Evolutionary conservation across 2,113 vertebrate genomes (phyloP), one percentile per base, ranked within the genome.

Genomic region (Monarcha castaneiventris): DNA sequence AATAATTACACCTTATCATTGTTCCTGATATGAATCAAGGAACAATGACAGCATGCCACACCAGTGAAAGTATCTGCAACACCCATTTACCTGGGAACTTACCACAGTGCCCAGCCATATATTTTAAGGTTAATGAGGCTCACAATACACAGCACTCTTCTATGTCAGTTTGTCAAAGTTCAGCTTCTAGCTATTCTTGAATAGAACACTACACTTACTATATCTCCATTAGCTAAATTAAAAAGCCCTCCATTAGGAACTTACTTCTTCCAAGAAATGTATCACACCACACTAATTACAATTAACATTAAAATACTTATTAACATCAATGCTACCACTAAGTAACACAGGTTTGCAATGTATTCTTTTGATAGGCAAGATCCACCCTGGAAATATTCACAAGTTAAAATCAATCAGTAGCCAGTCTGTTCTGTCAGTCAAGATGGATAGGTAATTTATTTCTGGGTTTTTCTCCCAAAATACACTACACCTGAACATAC

Each of bases 141-240:
- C 58, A 62, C 16, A 64, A 43, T 19, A 46, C 10, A 55, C 12
- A 90, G 25, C 39, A 72, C 9, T 51, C 41, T 55, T 41, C 41
- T 56, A 63, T 12, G 44, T 27, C 61, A 56, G 5, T 44, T 81
- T 43, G 23, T n/a, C 20, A 2, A 61, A 69, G 39, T 18, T 73
- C 39, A 73, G 12, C 56, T 82, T 96, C 30, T 83, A 92, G 67
- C 35, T 75, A 59, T 41, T 71, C 23, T 20, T 55, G 30, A 55
- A 20, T 2, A 32, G 54, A 32, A 55, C 2, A 2, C 54, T 32
- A 26, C 0, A 0, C 17, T 39, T 83, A 20, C 39, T 63, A 18
- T 20, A 67, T 63, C 43, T 17, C 72, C 59, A 58, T 25, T 71
- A 51, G 16, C 35, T 59, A 41, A 75, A 83, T 55, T 82, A 29